Conservation (phyloP, 2,113 vertebrate species). For the Antechinus flavipes region DNA sequence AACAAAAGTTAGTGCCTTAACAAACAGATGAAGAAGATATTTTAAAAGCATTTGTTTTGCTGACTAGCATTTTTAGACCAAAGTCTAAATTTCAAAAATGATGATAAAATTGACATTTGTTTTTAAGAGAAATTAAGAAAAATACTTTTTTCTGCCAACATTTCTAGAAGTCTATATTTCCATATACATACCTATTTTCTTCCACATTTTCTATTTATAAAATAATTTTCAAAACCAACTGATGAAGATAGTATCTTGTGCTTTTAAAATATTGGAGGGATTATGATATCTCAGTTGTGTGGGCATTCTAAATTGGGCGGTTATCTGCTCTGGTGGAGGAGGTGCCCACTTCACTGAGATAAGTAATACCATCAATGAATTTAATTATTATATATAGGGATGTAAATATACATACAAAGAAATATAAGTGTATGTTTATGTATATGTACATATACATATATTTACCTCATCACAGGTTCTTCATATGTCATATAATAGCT, state of each 20-base stretch:
- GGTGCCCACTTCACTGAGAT: no score
- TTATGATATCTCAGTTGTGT: not conserved
- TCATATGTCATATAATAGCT: no score
- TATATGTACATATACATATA: no score
- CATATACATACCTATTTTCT: not conserved
- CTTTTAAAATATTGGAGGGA: not conserved
- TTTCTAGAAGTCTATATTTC: not conserved
- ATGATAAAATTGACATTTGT: not conserved
- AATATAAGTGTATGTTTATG: no score
- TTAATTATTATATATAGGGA: no score
- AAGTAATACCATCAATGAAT: no score
- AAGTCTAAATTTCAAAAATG: constrained; percentile 13
- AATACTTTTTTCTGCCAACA: not conserved
- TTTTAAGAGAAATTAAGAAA: not conserved
- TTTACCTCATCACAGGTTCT: no score
- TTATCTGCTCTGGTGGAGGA: not conserved
- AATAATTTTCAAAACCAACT: not conserved
- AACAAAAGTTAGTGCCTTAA: not conserved
- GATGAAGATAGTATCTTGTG: not conserved
- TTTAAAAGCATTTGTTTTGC: constrained; percentile 39
- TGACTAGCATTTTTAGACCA: constrained; percentile 14
- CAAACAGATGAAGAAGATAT: constrained; percentile 21
- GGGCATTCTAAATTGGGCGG: not conserved
- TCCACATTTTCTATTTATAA: not conserved
- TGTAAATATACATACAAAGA: no score